Evolutionary conservation across 2,113 vertebrate genomes (phyloP), one percentile per base, ranked within the genome.

Genomic region (Tachuris rubrigastra): DNA sequence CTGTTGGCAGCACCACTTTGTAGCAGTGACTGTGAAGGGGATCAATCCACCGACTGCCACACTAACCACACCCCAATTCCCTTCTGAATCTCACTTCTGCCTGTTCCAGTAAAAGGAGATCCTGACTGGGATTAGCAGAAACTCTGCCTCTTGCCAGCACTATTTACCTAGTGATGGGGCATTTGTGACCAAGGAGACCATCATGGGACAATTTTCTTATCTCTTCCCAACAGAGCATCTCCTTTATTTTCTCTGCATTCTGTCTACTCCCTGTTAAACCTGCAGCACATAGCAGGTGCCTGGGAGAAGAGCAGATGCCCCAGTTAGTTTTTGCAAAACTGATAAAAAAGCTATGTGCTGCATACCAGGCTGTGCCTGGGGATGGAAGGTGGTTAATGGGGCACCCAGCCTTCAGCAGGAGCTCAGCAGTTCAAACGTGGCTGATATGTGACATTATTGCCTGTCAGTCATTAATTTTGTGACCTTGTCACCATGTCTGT

Each of bases 401-500:
- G 56, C 42, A 85, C 24, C 18, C 55, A 74, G 44, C 44, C 20
- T 66, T 79, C 72, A 66, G 49, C 53, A 88, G 39, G 24, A 41
- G 25, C 62, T 91, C 85, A 65, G 82, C 46, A 55, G 13, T 46
- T 87, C 82, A 35, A 37, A 37, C 6, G 2, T 3, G 42, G 41
- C 56, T 79, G 58, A 60, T 24, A 24, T 0, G 7, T 35, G 65
- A 30, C 13, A 2, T 56, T 0, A 0, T 20, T 77, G 59, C 59
- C 20, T 72, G 52, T 56, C 76, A 39, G 27, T 56, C 49, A 47
- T 52, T 73, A 31, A 53, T 73, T 90, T 69, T 0, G 0, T 72
- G 56, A 59, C 69, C 35, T 89, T 0, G 0, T 81, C 67, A 44
- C 14, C 0, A 2, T 58, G 8, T 41, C 63, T 49, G 31, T 1